Percentiles rank a stretch among this genome's conserved stretches.
phyloP scores from a whole-genome alignment of 2,797 vertebrate species.

The Cyclopterus lumpus region DNA sequence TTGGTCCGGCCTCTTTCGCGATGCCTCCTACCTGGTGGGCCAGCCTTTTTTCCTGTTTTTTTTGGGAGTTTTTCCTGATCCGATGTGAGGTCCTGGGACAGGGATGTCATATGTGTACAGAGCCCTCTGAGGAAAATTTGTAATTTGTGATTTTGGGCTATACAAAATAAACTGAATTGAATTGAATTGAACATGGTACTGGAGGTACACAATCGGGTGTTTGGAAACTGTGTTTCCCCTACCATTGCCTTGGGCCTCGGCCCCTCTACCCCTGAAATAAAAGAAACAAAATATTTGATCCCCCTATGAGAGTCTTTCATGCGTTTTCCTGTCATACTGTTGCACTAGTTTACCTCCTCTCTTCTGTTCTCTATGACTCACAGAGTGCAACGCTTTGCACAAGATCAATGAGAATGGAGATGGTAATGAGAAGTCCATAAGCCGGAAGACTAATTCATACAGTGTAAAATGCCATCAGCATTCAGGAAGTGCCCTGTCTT shows the following conservation, averaged over 20 bases:
- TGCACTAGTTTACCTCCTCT: neutral
- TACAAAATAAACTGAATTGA: too few relatives aligned
- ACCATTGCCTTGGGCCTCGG: too few relatives aligned
- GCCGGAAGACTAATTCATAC: neutral
- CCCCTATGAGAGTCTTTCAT: neutral
- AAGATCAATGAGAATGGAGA: neutral
- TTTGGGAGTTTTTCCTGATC: too few relatives aligned
- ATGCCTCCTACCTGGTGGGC: too few relatives aligned
- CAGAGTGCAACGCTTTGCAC: neutral
- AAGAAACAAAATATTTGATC: neutral
- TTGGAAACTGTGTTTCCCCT: neutral
- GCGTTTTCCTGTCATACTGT: neutral
- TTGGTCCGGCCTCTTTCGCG: too few relatives aligned
- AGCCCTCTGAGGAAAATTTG: too few relatives aligned
- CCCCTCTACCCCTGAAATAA: too few relatives aligned
- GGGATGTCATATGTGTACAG: too few relatives aligned
- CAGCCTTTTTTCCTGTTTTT: too few relatives aligned
- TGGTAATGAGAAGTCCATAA: neutral
- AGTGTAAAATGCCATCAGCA: neutral
- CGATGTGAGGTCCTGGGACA: too few relatives aligned
- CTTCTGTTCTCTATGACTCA: neutral
- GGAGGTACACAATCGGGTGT: neutral
- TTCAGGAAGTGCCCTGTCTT: neutral
- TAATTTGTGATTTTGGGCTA: too few relatives aligned
- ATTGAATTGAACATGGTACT: too few relatives aligned